A percentile compares a stretch with the other conserved stretches of the same genome.
phyloP scores from a whole-genome alignment of 2,888 invertebrate genomes.

The Apamea epomidion region DNA sequence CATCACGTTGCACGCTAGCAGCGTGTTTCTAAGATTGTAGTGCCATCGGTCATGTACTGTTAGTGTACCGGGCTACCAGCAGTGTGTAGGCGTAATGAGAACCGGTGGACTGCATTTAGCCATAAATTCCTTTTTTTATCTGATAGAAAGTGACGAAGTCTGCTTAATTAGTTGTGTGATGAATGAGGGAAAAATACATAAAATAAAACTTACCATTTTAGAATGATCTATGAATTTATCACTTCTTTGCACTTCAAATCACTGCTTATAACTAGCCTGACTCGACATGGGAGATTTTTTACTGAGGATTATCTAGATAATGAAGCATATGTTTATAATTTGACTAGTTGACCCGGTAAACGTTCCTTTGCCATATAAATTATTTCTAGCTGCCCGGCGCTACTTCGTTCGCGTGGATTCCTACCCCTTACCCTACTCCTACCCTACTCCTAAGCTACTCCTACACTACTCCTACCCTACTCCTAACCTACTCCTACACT shows the following conservation, averaged over 20 bases:
- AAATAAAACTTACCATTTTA: not conserved
- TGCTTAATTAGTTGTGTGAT: conserved; percentile 41
- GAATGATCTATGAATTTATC: not conserved
- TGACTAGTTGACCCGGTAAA: no score
- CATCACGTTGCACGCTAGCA: conserved; percentile 22
- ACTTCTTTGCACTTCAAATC: not conserved
- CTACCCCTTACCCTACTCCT: no score
- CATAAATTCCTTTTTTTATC: conserved; percentile 10
- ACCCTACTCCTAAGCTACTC: no score
- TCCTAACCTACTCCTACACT: no score
- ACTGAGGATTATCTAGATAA: not conserved
- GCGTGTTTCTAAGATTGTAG: conserved; percentile 46
- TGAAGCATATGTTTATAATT: not conserved
- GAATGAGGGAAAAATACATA: conserved; percentile 9
- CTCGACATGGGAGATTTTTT: not conserved
- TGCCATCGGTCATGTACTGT: conserved; percentile 62
- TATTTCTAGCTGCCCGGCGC: no score
- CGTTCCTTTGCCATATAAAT: no score
- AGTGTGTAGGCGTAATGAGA: conserved; percentile 64
- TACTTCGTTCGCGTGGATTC: no score
- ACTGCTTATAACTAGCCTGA: no score
- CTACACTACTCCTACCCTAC: no score
- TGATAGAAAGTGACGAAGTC: conserved; percentile 40
- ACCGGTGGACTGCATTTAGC: conserved; percentile 16
- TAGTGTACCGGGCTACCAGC: conserved; percentile 40